Conservation (phyloP, 2,113 vertebrate species). For the Odocoileus hemionus region DNA sequence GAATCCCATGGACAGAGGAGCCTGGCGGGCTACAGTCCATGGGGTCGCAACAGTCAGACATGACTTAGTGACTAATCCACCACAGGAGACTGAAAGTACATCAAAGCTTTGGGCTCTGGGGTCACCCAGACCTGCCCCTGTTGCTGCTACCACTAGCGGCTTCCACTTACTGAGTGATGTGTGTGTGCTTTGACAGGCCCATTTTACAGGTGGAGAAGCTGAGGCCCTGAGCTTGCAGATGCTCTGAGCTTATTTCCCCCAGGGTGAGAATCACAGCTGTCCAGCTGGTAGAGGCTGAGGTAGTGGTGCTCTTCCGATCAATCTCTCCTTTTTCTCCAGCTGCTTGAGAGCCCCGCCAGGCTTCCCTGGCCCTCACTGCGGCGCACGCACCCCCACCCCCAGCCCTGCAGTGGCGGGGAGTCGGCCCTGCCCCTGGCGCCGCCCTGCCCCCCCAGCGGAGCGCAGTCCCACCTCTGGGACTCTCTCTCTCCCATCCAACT, state of each 20-base stretch:
- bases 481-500: background rate
- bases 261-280: background rate
- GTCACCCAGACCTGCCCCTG: background rate
- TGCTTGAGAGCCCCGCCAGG: background rate
- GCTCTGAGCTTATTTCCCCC: background rate
- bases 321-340: no score
- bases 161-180: background rate
- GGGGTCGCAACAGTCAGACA: background rate
- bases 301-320: fast-evolving
- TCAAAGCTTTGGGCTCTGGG: background rate
- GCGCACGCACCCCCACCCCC: fast-evolving
- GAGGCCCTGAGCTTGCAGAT: background rate
- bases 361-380: background rate
- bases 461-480: background rate
- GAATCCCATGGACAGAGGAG: background rate
- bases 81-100: background rate
- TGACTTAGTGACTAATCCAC: background rate
- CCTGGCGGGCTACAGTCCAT: background rate
- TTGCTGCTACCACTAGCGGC: fast-evolving
- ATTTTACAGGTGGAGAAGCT: background rate
- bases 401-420: background rate
- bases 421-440: fast-evolving
- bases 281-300: fast-evolving
- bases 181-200: fast-evolving
- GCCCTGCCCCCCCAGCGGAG: fast-evolving